Conservation (phyloP, 2,797 vertebrate species). For the Lophotriccus pileatus region DNA sequence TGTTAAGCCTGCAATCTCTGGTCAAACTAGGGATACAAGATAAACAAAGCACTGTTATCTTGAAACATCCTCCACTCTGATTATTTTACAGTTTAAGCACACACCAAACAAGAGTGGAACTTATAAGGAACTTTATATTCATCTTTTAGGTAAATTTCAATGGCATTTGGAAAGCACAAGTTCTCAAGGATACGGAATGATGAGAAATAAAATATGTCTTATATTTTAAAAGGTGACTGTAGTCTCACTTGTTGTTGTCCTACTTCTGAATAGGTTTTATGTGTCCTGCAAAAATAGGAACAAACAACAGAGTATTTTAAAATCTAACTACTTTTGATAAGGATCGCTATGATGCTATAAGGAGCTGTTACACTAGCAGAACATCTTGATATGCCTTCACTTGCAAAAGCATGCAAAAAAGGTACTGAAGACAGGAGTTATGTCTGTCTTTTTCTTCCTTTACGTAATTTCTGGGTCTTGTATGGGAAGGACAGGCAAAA, state of each 20-base stretch:
- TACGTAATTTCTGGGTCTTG: background rate
- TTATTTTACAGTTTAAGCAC: background rate
- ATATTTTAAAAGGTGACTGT: background rate
- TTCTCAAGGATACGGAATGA: background rate
- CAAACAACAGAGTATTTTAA: background rate
- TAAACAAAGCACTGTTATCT: background rate
- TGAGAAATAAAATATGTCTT: background rate
- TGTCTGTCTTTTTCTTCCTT: background rate
- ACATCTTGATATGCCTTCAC: background rate
- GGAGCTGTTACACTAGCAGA: background rate
- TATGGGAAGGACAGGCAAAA: background rate
- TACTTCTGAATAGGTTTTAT: background rate
- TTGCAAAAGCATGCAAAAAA: background rate
- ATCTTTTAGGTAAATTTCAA: background rate
- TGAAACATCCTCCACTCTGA: background rate
- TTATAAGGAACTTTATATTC: background rate
- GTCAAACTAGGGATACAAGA: background rate
- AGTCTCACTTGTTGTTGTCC: background rate
- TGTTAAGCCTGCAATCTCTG: background rate
- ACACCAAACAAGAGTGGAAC: background rate
- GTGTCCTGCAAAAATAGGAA: background rate
- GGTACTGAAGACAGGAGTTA: background rate
- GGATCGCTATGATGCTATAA: rapidly evolving
- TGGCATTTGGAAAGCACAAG: background rate
- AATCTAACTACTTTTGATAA: background rate